These are phyloP conservation scores for Ceratitis capitata DNA, from an alignment of 1,140 invertebrate species.

Conservation along the genomic window DNA sequence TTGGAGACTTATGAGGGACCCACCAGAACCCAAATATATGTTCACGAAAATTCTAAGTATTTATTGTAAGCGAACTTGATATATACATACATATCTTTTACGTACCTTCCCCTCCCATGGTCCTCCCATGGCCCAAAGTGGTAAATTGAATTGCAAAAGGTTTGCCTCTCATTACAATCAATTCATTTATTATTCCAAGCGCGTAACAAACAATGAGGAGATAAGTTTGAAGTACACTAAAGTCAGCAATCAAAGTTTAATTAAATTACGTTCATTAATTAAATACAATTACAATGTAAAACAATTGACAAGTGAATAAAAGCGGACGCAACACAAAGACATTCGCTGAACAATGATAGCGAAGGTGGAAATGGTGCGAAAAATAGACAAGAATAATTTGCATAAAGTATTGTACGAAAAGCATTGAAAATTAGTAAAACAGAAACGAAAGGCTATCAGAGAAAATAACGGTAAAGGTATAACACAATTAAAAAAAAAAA, in stretches of 20 bases:
- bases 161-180: not conserved
- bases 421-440: not conserved
- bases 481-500: not conserved
- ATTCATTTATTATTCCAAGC: not conserved
- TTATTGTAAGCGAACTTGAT: not conserved
- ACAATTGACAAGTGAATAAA: constrained; percentile 1
- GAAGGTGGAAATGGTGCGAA: not conserved
- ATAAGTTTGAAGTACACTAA: constrained; percentile 6
- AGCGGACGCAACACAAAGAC: not conserved
- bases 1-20: no score
- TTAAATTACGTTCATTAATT: constrained; percentile 40
- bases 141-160: not conserved
- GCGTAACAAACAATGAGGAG: not conserved
- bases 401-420: not conserved
- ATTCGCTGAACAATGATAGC: not conserved
- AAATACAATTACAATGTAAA: constrained; percentile 25
- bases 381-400: not conserved
- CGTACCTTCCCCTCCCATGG: not conserved
- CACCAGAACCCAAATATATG: no score
- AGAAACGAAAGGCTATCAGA: not conserved
- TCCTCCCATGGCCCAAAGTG: not conserved
- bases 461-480: not conserved
- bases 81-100: not conserved
- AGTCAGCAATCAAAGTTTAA: constrained; percentile 30
- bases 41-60: not conserved